phyloP scores from a whole-genome alignment of 2,113 vertebrate genomes.

The Alces alces region DNA sequence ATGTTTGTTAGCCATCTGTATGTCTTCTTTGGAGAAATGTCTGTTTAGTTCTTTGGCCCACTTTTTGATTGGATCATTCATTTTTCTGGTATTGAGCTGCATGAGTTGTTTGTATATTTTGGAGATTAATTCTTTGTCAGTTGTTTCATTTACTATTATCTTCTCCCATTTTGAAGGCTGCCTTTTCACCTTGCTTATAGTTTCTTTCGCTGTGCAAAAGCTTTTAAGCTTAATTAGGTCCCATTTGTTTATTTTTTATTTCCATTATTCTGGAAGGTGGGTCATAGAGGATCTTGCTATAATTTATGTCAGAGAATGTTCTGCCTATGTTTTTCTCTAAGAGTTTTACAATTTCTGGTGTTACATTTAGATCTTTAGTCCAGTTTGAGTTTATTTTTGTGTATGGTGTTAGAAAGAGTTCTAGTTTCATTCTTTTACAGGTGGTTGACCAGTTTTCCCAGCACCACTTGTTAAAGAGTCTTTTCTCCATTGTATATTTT shows the following conservation, averaged over 20 bases:
- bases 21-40: not conserved
- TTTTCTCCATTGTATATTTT: not conserved
- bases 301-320: not conserved
- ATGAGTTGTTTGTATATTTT: not conserved
- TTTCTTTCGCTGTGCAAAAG: not conserved
- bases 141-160: not conserved
- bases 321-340: not conserved
- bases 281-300: not conserved
- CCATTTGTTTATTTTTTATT: not conserved
- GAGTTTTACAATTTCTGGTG: not conserved
- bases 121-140: not conserved
- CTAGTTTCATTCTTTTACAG: not conserved
- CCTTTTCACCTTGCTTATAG: not conserved
- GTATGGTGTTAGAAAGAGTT: not conserved
- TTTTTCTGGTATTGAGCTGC: not conserved
- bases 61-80: not conserved
- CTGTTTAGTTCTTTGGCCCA: not conserved
- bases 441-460: not conserved
- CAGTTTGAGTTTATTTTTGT: not conserved
- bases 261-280: not conserved
- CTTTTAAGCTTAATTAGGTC: not conserved
- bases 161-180: not conserved
- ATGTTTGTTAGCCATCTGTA: not conserved
- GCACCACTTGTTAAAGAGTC: not conserved
- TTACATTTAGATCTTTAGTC: not conserved